Evolutionary conservation across 2,113 vertebrate genomes (phyloP), one percentile per base, ranked within the genome.

Genomic region (Neogale vison): DNA sequence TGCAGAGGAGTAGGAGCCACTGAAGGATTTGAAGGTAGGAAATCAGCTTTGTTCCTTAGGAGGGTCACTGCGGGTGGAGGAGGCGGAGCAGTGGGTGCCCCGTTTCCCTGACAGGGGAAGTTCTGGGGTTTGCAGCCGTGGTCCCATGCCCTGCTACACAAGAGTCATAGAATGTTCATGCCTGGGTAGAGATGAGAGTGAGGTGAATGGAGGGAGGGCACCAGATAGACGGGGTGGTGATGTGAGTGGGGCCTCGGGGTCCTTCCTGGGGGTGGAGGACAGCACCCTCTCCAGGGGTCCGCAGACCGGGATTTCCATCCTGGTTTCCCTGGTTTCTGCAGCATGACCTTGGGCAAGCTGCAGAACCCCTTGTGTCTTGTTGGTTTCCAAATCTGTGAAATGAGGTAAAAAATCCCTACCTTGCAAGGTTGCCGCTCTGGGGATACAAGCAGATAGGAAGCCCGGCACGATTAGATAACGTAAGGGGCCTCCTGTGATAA

Each of bases 351-450:
- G 76, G 69, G 18, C 31, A n/a, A 59, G 59, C 52, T 86, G 47
- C 15, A 91, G 55, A 45, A 84, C 36, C 34, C 65, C 20, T 81
- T 65, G 26, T 61, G 17, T 47, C 39, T 72, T 92, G 29, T 65
- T 90, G 65, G 34, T 79, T 92, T 97, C 91, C 72, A 92, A 36
- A 57, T 81, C 88, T 86, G n/a, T 80, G n/a, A 96, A 95, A 65
- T 91, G 55, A n/a, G 14, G 29, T 31, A 31, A 79, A 67, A 87
- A 87, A 34, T 89, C 23, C 26, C 50, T 95, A 31, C 24, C 34
- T 88, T 90, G 72, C 34, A 42, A 74, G 65, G 24, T 84, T 84
- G 18, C 9, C 34, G 45, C 72, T 81, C 24, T 94, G 45, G 86
- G 14, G 50, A 79, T 59, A 67, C 2, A 26, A 85, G 72, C 9